Evolutionary conservation across 2,888 invertebrate genomes (phyloP), one percentile per base, ranked within the genome.

Genomic region (Mimumesa dahlbomi): DNA sequence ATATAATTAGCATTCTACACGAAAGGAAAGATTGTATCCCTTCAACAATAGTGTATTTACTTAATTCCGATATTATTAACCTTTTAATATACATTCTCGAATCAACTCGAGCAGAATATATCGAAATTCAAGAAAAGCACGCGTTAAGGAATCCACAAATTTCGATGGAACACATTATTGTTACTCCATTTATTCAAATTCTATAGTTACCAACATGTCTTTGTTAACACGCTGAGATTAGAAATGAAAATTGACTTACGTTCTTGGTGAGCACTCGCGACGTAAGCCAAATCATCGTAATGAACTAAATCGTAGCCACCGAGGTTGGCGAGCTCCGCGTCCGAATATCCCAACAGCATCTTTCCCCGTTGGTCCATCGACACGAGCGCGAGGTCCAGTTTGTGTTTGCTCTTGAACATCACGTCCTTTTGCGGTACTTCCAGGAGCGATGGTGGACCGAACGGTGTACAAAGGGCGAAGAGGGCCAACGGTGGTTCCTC

Each of bases 351-450:
- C 75, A 99, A 92, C 75, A 98, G 92, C 93, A 97, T 94, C 90
- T 98, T 98, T 70, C 98, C 98, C 85, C 98, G 93, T 91, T 97
- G 97, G 91, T 99, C 99, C 97, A 99, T 98, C 42, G 98, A 98
- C 81, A 98, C 96, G 77, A 98, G 93, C 71, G 97, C 95, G 64
- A 99, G 93, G 90, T 99, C 99, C 84, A 99, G 93, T 89, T 98
- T 98, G 92, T 99, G 99, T 91, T 99, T 99, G 89, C 98, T 98
- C 91, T 99, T 99, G 92, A 99, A 98, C 95, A 99, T 98, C 83
- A 98, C 96, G 91, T 99, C 99, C 89, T 99, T 98, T 88, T 98
- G 97, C 2, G 98, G 98, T 78, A 98, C 96, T 90, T 99, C 99
- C 62, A 98, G 92, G 53, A 98, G 91, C 62, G 98, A 98, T 18